Evolutionary conservation across 2,113 vertebrate species (phyloP).

Genomic region (Paedocypris sp.): DNA sequence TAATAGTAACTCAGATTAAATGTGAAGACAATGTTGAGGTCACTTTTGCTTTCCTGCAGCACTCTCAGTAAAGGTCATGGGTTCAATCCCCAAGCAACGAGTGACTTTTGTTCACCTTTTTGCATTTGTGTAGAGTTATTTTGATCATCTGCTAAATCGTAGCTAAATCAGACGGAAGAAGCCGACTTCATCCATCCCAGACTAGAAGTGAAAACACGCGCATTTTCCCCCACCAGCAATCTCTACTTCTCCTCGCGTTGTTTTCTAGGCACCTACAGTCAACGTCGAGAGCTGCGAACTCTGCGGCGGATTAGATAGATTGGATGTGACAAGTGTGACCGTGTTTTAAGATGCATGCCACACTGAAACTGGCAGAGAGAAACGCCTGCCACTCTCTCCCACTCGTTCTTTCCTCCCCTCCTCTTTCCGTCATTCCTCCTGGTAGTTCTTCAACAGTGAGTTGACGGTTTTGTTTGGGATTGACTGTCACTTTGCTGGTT

Average conservation of each 20-base stretch:
- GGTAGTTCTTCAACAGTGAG: conserved; percentile 3
- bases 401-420: conserved; percentile 25
- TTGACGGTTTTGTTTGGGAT: conserved; percentile 15
- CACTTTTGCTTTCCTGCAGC: too few relatives aligned
- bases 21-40: too few relatives aligned
- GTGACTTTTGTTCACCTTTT: too few relatives aligned
- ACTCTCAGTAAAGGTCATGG: too few relatives aligned
- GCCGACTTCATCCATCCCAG: conserved; percentile 46
- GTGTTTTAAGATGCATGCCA: conserved; percentile 63
- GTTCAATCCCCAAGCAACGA: too few relatives aligned
- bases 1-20: too few relatives aligned
- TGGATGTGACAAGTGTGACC: conserved; percentile 73
- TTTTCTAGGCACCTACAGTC: conserved; percentile 52
- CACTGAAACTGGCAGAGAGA: conserved; percentile 40
- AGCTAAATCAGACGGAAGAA: too few relatives aligned
- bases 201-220: conserved; percentile 29
- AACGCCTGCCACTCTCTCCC: conserved; percentile 21
- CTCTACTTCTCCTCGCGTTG: conserved; percentile 55
- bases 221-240: conserved; percentile 23
- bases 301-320: conserved; percentile 71
- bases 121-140: too few relatives aligned
- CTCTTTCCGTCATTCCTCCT: conserved; percentile 3
- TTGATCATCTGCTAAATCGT: too few relatives aligned
- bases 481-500: conserved; percentile 4
- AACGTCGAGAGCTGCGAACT: conserved; percentile 58